Base-by-base conservation (phyloP, 2,888 invertebrate species). In the Nymphalis urticae region DNA sequence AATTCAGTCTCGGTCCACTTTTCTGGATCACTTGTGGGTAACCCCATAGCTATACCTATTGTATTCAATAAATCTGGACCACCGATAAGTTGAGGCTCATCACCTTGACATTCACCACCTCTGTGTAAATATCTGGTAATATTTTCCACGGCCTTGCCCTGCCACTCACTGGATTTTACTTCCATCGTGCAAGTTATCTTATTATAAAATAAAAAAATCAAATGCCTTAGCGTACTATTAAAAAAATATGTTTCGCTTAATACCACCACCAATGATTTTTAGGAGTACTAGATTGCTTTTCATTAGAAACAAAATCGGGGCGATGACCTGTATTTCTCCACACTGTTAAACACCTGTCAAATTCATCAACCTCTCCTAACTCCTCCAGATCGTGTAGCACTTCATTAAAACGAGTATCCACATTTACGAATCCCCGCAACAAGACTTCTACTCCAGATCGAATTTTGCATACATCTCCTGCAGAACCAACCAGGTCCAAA, bases 31-130 rank as follows among this genome's bases (percentile, higher is more conserved):
- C 72, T 67, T 53, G 73, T 70, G 10, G 76, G 77, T 17, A 78
- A 70, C 0, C 72, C 74, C 78, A 78, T 78, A 5, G 78, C 78
- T 27, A 76, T 73, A 27, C 76, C 77, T 62, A 77, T 77, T 4
- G 76, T 78, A 50, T 78, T 77, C 48, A 75, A 62, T 10, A 78
- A 69, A 42, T 73, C 67, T 17, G 76, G 60, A 16, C 77, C 77
- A 47, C 76, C 75, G 17, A 78, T 59, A 6, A 77, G 51, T 61
- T 77, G 77, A 13, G 76, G 75, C 1, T 70, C 73, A 48, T 78
- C 75, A 1, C 78, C 78, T 63, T 74, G 48, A 48, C 69, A 73
- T 16, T 73, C 68, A 3, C 78, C 78, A 63, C 78, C 78, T 69
- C 77, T 70, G 54, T 78, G 69, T 13, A 78, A 66, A 54, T 78